Base-by-base conservation (phyloP, 2,888 invertebrate genomes). In the Hemithea aestivaria region DNA sequence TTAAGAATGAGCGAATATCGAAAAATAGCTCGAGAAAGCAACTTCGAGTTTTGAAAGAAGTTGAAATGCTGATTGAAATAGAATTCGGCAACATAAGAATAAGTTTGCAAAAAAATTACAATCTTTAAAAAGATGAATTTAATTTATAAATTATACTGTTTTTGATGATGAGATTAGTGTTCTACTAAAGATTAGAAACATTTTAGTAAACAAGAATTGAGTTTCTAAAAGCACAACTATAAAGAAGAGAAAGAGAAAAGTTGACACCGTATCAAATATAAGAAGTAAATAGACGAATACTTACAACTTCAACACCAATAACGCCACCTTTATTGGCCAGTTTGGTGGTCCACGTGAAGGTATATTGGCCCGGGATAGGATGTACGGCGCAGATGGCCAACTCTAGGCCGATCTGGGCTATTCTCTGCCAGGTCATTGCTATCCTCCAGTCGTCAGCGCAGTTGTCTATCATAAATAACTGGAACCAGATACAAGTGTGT, bases 381-480 rank as follows among this genome's bases (percentile, higher is more conserved):
- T 99, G 99, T 63, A 99, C 93, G 66, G 97, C 97, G 88, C 99
- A 99, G 73, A 99, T 96, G 61, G 93, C 88, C 64, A 99, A 90
- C 88, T 99, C 99, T 70, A 97, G 89, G 44, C 92, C 90, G 73
- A 98, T 97, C 88, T 96, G 96, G 66, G 93, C 91, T 83, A 98
- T 95, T 82, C 99, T 91, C 87, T 98, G 97, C 94, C 96, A 97
- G 61, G 98, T 99, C 95, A 99, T 97, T 68, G 99, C 99, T 88
- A 99, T 99, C 76, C 99, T 92, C 99, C 99, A 99, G 90, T 99
- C 99, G 83, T 99, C 99, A 56, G 99, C 98, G 89, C 98, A 98
- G 91, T 99, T 99, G 91, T 99, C 99, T 89, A 99, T 98, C 95
- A 99, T 98, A 91, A 99, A 99, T 89, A 99, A 92, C 98, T 99